Base-by-base conservation (phyloP, 1,140 invertebrate genomes). In the Mercenaria mercenaria region DNA sequence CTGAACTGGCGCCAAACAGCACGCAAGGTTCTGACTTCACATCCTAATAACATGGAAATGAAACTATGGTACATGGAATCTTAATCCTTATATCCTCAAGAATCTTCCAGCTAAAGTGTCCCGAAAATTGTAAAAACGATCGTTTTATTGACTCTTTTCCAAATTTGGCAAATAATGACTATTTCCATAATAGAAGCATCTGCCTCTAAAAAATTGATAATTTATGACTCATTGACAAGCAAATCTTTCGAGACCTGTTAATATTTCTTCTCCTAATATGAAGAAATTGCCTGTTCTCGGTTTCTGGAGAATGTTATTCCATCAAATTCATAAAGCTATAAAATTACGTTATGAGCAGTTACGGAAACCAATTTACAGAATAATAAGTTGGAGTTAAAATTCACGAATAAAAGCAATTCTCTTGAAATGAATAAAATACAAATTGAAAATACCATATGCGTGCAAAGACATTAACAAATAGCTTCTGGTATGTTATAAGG, bases 171-270 rank as follows among this genome's bases (percentile, higher is more conserved):
- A 72, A 37, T 72, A 26, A 72, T 39, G 67, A 72, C 11, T 37
- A 41, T 72, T 72, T 72, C 67, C 34, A 72, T 72, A 72, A 72
- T 72, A 39, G 34, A 20, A 29, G 67, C 67, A 72, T 72, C 67
- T 72, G 67, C 67, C 15, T 37, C 34, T 72, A 23, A 37, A 72
- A 37, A 37, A 72, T 72, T 72, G 67, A 37, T 72, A 79, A 79
- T 79, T 79, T 79, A 79, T 79, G 76, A 79, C 76, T 79, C 43
- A 79, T 20, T 79, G 76, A 79, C 76, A 79, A 56, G 26, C 13
- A 18, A 37, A 29, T 79, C 76, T 56, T 52, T 50, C 43, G 76
- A 39, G 76, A 79, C 76, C 76, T 79, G 76, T 79, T 79, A 79
- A 79, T 79, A 79, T 37, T 79, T 37, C 47, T 79, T 79, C 76